Percentiles rank a stretch among this genome's conserved stretches.
Evolutionary conservation across 1,140 invertebrate genomes (phyloP).

Genomic region (Sycobia sp.): DNA sequence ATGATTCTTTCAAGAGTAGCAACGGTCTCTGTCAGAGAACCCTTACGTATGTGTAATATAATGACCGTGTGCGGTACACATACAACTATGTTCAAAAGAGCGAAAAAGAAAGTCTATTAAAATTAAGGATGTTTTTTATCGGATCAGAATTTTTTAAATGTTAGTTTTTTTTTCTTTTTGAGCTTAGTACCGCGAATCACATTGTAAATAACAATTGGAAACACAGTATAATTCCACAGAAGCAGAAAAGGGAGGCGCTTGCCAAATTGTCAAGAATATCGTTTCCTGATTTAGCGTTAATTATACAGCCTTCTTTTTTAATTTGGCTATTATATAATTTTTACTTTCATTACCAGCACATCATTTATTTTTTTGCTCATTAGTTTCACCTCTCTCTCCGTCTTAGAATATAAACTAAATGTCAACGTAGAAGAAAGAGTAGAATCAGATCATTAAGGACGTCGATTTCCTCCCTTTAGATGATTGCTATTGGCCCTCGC

Average conservation of each 20-base stretch:
- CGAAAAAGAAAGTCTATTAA: constrained; percentile 14
- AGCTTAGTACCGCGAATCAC: background rate
- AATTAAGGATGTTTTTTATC: too few relatives aligned
- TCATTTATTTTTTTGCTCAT: too few relatives aligned
- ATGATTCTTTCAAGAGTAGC: constrained; percentile 56
- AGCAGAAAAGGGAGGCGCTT: too few relatives aligned
- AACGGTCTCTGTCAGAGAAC: constrained; percentile 55
- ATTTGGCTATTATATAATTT: background rate
- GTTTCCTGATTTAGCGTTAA: background rate
- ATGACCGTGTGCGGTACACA: background rate
- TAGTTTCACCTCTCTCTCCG: constrained; percentile 34
- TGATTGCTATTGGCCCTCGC: too few relatives aligned
- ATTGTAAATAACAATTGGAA: background rate
- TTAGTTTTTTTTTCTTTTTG: background rate
- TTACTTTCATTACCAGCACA: background rate
- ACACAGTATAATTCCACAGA: too few relatives aligned
- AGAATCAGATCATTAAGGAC: too few relatives aligned
- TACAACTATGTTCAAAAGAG: background rate
- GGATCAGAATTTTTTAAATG: too few relatives aligned
- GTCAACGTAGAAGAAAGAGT: constrained; percentile 12
- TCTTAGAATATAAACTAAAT: background rate
- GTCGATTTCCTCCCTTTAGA: too few relatives aligned
- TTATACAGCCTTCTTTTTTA: background rate
- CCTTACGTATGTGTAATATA: too few relatives aligned
- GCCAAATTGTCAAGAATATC: too few relatives aligned